phyloP scores from a whole-genome alignment of 2,888 invertebrate genomes.

The Drosophila mimica region DNA sequence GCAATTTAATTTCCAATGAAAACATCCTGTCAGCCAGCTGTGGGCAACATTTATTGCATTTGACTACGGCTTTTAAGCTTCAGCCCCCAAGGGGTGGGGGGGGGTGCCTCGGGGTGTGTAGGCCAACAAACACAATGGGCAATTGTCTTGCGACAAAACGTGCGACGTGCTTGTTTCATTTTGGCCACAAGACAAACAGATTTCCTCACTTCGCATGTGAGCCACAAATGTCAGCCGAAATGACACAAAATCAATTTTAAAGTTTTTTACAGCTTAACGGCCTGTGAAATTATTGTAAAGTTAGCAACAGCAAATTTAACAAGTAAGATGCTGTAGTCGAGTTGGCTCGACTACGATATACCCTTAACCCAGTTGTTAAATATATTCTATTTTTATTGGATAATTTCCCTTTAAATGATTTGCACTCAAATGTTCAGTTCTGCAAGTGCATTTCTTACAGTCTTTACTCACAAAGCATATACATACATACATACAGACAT shows the following conservation, averaged over 20 bases:
- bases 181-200: conserved; percentile 45
- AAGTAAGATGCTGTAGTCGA: no score
- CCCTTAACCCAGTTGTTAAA: no score
- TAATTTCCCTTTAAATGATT: no score
- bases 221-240: conserved; percentile 44
- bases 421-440: no score
- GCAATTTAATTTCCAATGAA: conserved; percentile 76
- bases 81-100: neutral
- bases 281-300: conserved; percentile 52
- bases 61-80: conserved; percentile 40
- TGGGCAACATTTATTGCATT: conserved; percentile 58
- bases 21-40: conserved; percentile 50
- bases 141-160: conserved; percentile 45
- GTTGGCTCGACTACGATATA: no score
- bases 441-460: no score
- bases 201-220: conserved; percentile 39
- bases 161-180: conserved; percentile 71
- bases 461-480: no score
- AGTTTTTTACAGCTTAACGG: conserved; percentile 33
- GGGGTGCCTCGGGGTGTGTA: neutral
- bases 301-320: conserved; percentile 51
- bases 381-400: no score
- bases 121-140: conserved; percentile 20
- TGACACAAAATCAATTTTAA: conserved; percentile 53
- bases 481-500: no score